phyloP scores from a whole-genome alignment of 2,113 vertebrate genomes.

The Passer domesticus region DNA sequence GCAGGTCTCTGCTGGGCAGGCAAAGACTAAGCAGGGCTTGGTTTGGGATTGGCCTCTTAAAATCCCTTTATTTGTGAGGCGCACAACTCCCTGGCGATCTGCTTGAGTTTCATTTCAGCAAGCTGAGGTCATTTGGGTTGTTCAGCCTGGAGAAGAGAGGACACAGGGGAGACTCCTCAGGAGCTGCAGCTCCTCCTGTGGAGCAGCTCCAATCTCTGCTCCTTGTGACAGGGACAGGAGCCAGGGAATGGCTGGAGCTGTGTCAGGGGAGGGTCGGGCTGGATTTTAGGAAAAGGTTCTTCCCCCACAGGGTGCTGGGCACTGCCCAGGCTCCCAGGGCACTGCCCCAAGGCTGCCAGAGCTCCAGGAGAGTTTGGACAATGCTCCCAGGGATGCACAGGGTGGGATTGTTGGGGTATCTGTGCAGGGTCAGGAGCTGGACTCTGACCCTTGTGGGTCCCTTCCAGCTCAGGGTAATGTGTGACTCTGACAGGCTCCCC shows the following conservation, averaged over 20 bases:
- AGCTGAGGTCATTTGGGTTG: neutral
- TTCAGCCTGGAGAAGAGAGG: neutral
- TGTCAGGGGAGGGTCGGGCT: accelerated
- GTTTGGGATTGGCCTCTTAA: neutral
- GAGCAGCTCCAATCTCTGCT: neutral
- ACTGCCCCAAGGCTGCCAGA: neutral
- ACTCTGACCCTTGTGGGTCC: neutral
- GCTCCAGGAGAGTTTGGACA: neutral
- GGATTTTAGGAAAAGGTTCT: neutral
- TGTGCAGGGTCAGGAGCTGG: neutral
- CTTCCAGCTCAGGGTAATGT: neutral
- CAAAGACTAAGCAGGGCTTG: neutral
- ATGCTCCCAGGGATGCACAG: accelerated
- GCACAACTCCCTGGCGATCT: accelerated
- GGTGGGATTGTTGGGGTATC: neutral
- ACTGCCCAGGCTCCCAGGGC: neutral
- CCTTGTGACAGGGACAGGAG: neutral
- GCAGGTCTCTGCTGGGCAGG: neutral
- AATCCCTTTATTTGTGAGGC: neutral
- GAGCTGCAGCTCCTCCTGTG: neutral
- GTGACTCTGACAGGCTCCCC: neutral
- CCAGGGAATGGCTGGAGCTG: neutral
- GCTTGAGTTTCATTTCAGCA: neutral
- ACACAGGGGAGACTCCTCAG: neutral
- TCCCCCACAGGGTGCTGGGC: accelerated